These are phyloP conservation scores for Lepus americanus DNA, from an alignment of 2,113 vertebrate species.

Conservation along the genomic window DNA sequence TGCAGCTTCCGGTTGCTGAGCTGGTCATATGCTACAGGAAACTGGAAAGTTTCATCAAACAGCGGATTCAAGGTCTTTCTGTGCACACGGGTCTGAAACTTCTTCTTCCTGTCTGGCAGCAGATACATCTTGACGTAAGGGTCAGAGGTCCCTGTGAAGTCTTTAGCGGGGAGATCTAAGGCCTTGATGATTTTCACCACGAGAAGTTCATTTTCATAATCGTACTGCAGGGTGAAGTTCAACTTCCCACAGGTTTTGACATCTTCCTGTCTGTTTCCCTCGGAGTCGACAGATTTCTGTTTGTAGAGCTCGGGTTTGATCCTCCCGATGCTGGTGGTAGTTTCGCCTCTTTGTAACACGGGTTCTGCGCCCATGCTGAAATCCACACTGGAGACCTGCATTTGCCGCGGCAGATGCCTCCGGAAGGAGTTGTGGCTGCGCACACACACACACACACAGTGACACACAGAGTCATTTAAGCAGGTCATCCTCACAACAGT, in stretches of 20 bases:
- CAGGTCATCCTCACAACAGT: slow-evolving; percentile 69
- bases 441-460: slow-evolving; percentile 70
- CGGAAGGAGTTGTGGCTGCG: slow-evolving; percentile 98
- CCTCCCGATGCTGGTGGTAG: slow-evolving; percentile 96
- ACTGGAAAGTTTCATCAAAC: slow-evolving; percentile 97
- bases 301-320: slow-evolving; percentile 99
- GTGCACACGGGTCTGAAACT: slow-evolving; percentile 98
- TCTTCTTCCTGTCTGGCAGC: slow-evolving; percentile 98
- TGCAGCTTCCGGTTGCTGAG: slow-evolving; percentile 97
- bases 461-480: slow-evolving; percentile 60
- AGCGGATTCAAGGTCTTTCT: slow-evolving; percentile 97
- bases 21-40: slow-evolving; percentile 95
- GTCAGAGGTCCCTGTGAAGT: slow-evolving; percentile 97
- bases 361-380: slow-evolving; percentile 93
- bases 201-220: slow-evolving; percentile 96
- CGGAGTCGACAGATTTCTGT: slow-evolving; percentile 97
- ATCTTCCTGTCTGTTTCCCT: slow-evolving; percentile 91
- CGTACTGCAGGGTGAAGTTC: slow-evolving; percentile 95
- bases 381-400: slow-evolving; percentile 97
- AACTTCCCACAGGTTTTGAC: slow-evolving; percentile 96
- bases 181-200: slow-evolving; percentile 96
- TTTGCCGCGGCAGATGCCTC: slow-evolving; percentile 97
- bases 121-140: slow-evolving; percentile 99
- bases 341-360: slow-evolving; percentile 92
- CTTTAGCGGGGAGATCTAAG: slow-evolving; percentile 97